A percentile compares a stretch with the other conserved stretches of the same genome.
Evolutionary conservation across 2,797 vertebrate genomes (phyloP).

Genomic region (Malacoctenus gilli): DNA sequence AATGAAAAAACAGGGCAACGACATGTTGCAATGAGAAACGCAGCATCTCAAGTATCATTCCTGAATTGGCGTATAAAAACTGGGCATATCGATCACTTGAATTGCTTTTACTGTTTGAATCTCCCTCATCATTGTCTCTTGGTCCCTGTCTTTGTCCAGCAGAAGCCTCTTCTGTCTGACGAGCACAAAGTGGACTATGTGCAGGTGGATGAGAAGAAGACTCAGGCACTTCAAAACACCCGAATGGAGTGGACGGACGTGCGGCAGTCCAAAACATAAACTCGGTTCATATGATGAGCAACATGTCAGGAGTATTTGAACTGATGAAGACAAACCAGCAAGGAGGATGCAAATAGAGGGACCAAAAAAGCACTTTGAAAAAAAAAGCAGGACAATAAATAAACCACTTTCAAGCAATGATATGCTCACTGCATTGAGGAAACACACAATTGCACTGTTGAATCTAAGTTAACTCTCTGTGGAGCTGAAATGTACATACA

Average conservation of each 20-base stretch:
- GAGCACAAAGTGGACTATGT: slow-evolving; percentile 96
- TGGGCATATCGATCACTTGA: too few relatives aligned
- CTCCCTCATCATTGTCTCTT: neutral
- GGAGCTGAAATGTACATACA: slow-evolving; percentile 54
- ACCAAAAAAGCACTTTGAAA: slow-evolving; percentile 63
- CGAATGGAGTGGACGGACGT: slow-evolving; percentile 96
- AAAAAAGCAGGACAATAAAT: slow-evolving; percentile 42
- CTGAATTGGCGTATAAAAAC: too few relatives aligned
- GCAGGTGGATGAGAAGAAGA: slow-evolving; percentile 96
- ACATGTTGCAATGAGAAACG: too few relatives aligned
- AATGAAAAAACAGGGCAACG: too few relatives aligned
- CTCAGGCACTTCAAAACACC: slow-evolving; percentile 94
- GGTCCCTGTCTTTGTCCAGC: slow-evolving; percentile 31
- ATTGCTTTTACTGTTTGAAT: too few relatives aligned
- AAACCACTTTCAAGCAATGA: slow-evolving; percentile 23
- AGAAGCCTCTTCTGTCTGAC: slow-evolving; percentile 87
- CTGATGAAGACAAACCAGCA: slow-evolving; percentile 9
- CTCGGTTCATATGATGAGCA: neutral
- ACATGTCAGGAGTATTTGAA: slow-evolving; percentile 4
- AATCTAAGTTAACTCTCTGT: slow-evolving; percentile 30
- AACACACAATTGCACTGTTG: slow-evolving; percentile 55
- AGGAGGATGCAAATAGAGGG: slow-evolving; percentile 19
- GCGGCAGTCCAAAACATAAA: slow-evolving; percentile 90
- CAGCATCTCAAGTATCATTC: too few relatives aligned
- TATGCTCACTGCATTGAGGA: slow-evolving; percentile 12